Evolutionary conservation across 2,113 vertebrate species (phyloP), one percentile per base, ranked within the genome.

Genomic region (Myanophis thanlyinensis): DNA sequence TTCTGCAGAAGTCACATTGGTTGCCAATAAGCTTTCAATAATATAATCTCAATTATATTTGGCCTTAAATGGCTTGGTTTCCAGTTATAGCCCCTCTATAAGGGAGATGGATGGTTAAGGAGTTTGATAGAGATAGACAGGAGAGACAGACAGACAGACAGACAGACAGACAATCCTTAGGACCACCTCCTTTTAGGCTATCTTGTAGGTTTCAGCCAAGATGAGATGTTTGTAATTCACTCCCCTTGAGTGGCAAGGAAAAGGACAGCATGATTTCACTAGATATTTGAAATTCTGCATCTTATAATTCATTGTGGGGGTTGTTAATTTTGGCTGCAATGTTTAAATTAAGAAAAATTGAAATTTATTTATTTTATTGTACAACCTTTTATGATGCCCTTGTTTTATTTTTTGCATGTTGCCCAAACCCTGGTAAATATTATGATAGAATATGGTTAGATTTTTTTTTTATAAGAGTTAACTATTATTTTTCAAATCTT

Each of bases 381-480:
- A 80, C 44, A 35, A 80, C 6, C 35, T 80, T 44, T 44, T 44
- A 80, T 44, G 0, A 80, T 22, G 18, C 35, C 44, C 7, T 80
- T 44, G 35, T 80, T 80, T 80, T 22, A 80, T 80, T 80, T 80
- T 2, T 80, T 80, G 35, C 8, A 44, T 40, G 35, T 18, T 80
- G 73, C 35, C 35, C 35, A 80, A 8, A 80, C 35, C 35, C 7
- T 40, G 73, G 35, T 80, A 80, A 80, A 40, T 80, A 80, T 80
- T 80, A 7, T 80, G 18, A 80, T 80, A 80, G 15, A 80, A 80
- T 80, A 40, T 22, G 35, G 35, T 22, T 49, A 48, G 9, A 46
- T 88, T 53, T 48, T 88, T 15, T 93, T 59, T n/a, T 62, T 4
- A 85, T n/a, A n/a, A n/a, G 27, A 27, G 93, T 93, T 91, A 88